Evolutionary conservation across 1,140 invertebrate genomes (phyloP).

Genomic region (Cyclina sinensis): DNA sequence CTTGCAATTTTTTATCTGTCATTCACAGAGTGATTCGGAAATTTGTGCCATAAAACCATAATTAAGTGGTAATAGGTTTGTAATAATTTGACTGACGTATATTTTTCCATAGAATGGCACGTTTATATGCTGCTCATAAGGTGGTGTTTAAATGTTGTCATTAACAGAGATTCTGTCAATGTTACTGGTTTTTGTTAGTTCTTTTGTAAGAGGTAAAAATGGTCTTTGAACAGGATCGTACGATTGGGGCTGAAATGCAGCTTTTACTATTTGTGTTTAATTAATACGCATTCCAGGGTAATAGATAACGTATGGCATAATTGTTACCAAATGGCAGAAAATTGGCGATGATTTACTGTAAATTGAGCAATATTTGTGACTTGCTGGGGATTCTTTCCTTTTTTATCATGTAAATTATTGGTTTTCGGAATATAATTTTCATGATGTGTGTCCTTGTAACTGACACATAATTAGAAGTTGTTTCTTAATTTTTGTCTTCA

Average conservation of each 20-base stretch:
- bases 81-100: neutral
- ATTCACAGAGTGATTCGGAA: neutral
- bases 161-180: neutral
- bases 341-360: neutral
- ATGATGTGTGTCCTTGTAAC: too few species aligned
- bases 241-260: neutral
- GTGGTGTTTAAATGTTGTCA: neutral
- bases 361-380: neutral
- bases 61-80: neutral
- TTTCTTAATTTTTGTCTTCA: too few species aligned
- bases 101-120: neutral
- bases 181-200: neutral
- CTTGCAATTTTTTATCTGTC: too few species aligned
- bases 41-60: neutral
- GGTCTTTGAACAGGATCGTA: neutral
- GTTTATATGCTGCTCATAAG: neutral
- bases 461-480: too few species aligned
- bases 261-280: neutral
- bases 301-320: neutral
- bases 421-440: too few species aligned
- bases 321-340: neutral
- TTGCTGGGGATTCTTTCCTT: too few species aligned
- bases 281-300: slow-evolving; percentile 10
- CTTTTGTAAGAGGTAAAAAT: too few species aligned
- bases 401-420: too few species aligned